Evolutionary conservation across 2,888 invertebrate genomes (phyloP).

Genomic region (Lasioglossum lativentre): DNA sequence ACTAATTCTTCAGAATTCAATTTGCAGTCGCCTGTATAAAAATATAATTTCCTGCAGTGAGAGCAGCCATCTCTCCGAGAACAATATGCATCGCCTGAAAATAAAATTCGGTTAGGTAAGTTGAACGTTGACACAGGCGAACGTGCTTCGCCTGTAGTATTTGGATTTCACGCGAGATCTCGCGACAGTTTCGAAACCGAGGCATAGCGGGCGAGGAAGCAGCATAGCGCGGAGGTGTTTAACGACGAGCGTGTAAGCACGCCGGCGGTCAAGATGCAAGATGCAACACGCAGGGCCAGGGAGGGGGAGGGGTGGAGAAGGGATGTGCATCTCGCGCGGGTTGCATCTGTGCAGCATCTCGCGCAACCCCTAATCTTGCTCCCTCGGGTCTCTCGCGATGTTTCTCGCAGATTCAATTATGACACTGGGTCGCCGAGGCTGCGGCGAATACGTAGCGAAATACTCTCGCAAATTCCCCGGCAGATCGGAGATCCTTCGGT

Average conservation of each 20-base stretch:
- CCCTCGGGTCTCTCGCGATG: conserved; percentile 34
- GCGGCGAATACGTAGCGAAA: conserved; percentile 41
- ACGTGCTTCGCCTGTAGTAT: not conserved
- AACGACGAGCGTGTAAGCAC: not conserved
- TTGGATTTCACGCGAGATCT: not conserved
- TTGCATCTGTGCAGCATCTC: conserved; percentile 12
- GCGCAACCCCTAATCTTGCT: conserved; percentile 45
- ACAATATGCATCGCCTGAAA: not conserved
- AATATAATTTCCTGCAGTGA: not conserved
- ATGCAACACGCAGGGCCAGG: not conserved
- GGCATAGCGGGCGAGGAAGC: not conserved
- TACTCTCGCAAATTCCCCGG: conserved; percentile 44
- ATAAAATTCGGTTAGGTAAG: conserved; percentile 1
- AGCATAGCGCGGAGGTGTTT: not conserved
- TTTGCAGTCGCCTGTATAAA: not conserved
- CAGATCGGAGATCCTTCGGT: conserved; percentile 57
- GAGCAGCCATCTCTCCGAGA: not conserved
- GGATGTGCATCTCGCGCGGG: not conserved
- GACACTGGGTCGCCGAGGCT: conserved; percentile 45
- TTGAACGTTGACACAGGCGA: not conserved
- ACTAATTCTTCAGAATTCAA: not conserved
- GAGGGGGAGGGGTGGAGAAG: not conserved
- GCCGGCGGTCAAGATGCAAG: not conserved
- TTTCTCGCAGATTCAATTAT: conserved; percentile 63
- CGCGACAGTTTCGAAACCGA: conserved; percentile 4